A percentile compares a stretch with the other conserved stretches of the same genome.
Evolutionary conservation across 2,797 vertebrate species (phyloP).

Genomic region (Sorex maritimensis): DNA sequence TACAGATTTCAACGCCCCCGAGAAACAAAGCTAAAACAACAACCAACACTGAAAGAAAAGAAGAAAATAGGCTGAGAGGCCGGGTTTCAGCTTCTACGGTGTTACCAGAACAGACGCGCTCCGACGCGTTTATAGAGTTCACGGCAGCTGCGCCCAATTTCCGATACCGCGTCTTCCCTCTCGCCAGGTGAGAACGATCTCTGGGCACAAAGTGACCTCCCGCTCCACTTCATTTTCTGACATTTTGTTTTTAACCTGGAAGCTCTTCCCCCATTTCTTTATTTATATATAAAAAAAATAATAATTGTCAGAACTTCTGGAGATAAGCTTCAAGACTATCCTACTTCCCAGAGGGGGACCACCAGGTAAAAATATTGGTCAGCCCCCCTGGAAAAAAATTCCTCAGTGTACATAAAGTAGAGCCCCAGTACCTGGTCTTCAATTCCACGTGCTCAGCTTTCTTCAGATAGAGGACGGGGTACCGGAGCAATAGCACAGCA

Average conservation of each 20-base stretch:
- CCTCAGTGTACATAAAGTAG: background rate
- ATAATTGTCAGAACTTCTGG: background rate
- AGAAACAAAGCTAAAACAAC: slow-evolving; percentile 26
- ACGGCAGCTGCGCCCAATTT: background rate
- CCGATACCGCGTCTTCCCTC: slow-evolving; percentile 23
- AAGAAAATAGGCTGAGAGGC: background rate
- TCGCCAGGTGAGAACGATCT: slow-evolving; percentile 61
- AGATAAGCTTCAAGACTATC: background rate
- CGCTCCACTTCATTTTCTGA: slow-evolving; percentile 8
- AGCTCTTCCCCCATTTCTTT: slow-evolving; percentile 6
- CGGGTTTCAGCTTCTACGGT: background rate
- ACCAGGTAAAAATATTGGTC: slow-evolving; percentile 13
- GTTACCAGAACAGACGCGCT: background rate
- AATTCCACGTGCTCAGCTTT: background rate
- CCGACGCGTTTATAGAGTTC: slow-evolving; percentile 22
- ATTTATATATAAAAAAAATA: background rate
- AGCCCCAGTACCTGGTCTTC: background rate
- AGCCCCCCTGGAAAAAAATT: background rate
- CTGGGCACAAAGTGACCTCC: slow-evolving; percentile 50
- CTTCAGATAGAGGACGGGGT: background rate
- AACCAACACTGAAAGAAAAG: background rate
- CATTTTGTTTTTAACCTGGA: slow-evolving; percentile 2
- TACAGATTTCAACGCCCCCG: no score
- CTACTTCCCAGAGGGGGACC: background rate
- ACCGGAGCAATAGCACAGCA: background rate